Evolutionary conservation across 2,797 vertebrate species (phyloP), one percentile per base, ranked within the genome.

Genomic region (Lindbergichthys nudifrons): DNA sequence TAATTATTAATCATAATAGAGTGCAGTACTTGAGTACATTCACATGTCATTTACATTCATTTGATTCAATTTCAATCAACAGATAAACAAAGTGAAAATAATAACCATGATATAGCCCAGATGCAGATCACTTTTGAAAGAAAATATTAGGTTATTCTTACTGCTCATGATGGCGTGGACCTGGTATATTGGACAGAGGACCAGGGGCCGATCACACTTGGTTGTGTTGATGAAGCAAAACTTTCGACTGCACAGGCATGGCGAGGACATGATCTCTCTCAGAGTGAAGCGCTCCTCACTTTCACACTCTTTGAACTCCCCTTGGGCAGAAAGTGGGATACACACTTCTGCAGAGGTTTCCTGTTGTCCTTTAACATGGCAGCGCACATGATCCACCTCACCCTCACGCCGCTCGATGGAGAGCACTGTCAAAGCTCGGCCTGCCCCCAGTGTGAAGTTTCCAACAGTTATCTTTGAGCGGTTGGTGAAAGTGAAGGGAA

Each of bases 91-190:
- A 18, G 18, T 58, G 15, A 45, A 47, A 47, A 53, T 30, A 19
- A 63, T 72, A 36, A 4, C 15, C 21, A 18, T 18, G 15, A 9
- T 53, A 5, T 3, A 8, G 39, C 5, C 7, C 62, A 53, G 13
- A 42, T 42, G 19, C 15, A 47, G 1, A 73, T 59, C 23, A 56
- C 14, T 12, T 3, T 19, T 43, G 18, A 30, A 45, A 2, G 11
- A 10, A 7, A 61, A 78, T 30, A 69, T 11, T 36, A 15, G 2
- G 16, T 45, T 52, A 7, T 81, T 93, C 97, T 97, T 79, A 98
- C 96, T 51, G 67, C 92, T 95, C 97, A 98, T 98, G 82, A 96
- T 53, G 36, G 92, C 96, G 0, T 94, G 87, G 70, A 98, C 78
- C 80, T 96, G 89, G 52, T 96, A 97, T 4, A 95, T 12, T 0